Base-by-base conservation (phyloP, 2,797 vertebrate species). In the Falco biarmicus region DNA sequence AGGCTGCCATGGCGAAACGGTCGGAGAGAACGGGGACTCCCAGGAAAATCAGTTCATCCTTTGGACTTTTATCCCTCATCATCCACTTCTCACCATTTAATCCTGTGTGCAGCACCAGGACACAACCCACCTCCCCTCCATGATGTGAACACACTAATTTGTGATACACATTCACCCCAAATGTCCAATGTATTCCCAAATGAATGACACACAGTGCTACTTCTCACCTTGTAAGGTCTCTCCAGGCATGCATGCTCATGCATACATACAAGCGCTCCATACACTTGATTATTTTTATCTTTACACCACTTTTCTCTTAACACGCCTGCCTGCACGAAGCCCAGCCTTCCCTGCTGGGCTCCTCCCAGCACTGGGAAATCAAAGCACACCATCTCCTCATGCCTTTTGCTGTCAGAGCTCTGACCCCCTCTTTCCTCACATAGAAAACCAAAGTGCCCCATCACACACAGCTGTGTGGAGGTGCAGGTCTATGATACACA, bases 61-160 rank as follows among this genome's bases (percentile, higher is more conserved):
- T 26, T 53, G 47, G 32, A 13, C 21, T 26, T 34, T 19, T 6
- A 18, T 13, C 50, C 15, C 41, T 22, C 10, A 53, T 20, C 3
- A 1, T 19, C n/a, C 5, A 3, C 19, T 56, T 65, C 47, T 71
- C n/a, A 11, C 41, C 34, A 3, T 50, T 37, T 48, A 68, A 41
- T 25, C 19, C 51, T 9, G 7, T 4, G 15, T 15, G 56, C 50
- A 34, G 22, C 37, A 11, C 59, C 4, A 2, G 48, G 61, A 43
- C 63, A 31, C 14, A 61, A 4, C 32, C 10, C 3, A 11, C 10
- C 28, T 29, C 4, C 51, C 43, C 39, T 3, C 9, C 2, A 0
- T 17, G 29, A 61, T 11, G 73, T 56, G 28, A 69, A 73, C 28
- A 18, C 31, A 9, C 39, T 13, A 15, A 43, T 39, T 56, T n/a